Evolutionary conservation across 2,797 vertebrate species (phyloP).

Genomic region (Danio kyathit): DNA sequence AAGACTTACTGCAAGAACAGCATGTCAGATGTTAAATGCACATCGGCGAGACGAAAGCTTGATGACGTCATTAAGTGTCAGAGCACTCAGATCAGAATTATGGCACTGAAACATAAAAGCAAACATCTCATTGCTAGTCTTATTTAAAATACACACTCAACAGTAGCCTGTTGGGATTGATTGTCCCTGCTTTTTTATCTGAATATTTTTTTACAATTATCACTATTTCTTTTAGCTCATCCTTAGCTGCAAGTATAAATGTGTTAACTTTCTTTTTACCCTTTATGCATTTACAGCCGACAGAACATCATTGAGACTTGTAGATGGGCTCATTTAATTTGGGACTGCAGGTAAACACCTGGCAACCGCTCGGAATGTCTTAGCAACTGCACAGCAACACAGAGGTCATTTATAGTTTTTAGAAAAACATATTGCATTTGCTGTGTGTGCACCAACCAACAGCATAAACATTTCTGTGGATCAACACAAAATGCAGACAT

Average conservation of each 20-base stretch:
- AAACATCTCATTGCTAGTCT: neutral
- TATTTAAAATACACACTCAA: neutral
- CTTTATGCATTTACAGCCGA: neutral
- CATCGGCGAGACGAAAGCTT: neutral
- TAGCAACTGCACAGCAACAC: neutral
- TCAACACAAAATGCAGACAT: too few relatives aligned
- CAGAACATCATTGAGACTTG: neutral
- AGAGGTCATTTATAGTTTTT: neutral
- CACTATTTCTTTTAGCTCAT: neutral
- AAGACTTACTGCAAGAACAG: neutral
- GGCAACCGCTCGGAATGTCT: neutral
- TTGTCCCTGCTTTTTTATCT: neutral
- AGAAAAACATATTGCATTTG: too few relatives aligned
- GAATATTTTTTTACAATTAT: neutral
- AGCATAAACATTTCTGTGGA: too few relatives aligned
- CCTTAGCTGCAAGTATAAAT: too few relatives aligned
- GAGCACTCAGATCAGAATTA: slow-evolving; percentile 2
- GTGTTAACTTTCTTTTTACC: too few relatives aligned
- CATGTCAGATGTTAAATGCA: neutral
- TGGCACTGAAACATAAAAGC: neutral
- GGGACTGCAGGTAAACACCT: neutral
- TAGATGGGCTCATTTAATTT: neutral
- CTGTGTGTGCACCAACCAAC: too few relatives aligned
- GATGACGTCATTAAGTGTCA: neutral
- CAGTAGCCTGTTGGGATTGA: neutral